Conservation (phyloP, 2,113 vertebrate species). For the Petrocephalus microphthalmus region DNA sequence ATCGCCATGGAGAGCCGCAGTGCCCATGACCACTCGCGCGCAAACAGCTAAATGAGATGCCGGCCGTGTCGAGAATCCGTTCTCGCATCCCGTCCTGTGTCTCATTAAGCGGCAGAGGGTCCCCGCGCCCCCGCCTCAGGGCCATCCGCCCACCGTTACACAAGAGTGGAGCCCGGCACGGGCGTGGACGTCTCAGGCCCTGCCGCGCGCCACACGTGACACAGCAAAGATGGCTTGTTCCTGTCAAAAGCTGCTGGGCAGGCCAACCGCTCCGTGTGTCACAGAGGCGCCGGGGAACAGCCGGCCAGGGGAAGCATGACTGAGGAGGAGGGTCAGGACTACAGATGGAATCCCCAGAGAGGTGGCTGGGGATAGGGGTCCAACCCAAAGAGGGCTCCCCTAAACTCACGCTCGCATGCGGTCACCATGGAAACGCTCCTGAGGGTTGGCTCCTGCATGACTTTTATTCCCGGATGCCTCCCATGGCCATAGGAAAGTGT, state of each 20-base stretch:
- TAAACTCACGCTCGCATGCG: not conserved
- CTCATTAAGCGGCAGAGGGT: conserved; percentile 53
- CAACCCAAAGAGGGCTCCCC: not conserved
- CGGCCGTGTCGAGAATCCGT: conserved; percentile 36
- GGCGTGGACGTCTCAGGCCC: conserved; percentile 56
- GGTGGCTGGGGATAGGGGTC: not conserved
- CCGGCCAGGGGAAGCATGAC: conserved; percentile 5
- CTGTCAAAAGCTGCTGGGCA: conserved; percentile 27
- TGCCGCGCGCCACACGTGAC: conserved; percentile 36
- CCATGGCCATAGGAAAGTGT: not conserved
- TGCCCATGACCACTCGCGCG: conserved; percentile 35
- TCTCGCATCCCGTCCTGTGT: conserved; percentile 46
- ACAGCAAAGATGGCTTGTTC: conserved; percentile 49
- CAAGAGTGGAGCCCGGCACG: conserved; percentile 56
- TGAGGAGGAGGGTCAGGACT: not conserved
- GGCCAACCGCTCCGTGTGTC: conserved; percentile 13
- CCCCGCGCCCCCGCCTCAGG: conserved; percentile 51
- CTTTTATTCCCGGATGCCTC: not conserved
- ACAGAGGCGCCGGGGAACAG: conserved; percentile 1
- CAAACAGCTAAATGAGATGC: conserved; percentile 48
- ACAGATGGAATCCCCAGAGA: not conserved
- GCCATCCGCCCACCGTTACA: conserved; percentile 45
- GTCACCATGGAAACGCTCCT: not conserved
- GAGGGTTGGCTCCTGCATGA: not conserved
- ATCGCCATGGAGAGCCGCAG: conserved; percentile 26